Evolutionary conservation across 1,140 invertebrate genomes (phyloP).

Genomic region (Archegozetes longisetosus): DNA sequence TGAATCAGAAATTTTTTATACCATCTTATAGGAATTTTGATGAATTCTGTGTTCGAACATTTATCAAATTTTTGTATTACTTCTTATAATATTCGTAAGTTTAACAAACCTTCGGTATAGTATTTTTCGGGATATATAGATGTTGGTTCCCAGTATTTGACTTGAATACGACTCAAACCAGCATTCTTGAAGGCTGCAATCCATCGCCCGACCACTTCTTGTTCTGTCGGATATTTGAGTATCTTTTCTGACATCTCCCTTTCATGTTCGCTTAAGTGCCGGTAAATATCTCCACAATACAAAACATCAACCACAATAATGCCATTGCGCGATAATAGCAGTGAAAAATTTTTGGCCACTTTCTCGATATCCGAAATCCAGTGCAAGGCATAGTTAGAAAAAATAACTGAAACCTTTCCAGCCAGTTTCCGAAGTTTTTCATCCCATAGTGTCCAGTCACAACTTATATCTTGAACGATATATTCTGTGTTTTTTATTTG

Average conservation of each 20-base stretch:
- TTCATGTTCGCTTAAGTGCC: not conserved
- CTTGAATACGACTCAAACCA: not conserved
- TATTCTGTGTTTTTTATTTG: not conserved
- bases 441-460: not conserved
- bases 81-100: slow-evolving; percentile 2
- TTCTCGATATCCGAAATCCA: not conserved
- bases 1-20: not conserved
- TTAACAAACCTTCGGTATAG: not conserved
- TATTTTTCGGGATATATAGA: not conserved
- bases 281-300: slow-evolving; percentile 1
- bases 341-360: not conserved
- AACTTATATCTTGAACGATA: not conserved
- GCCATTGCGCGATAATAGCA: slow-evolving; percentile 1
- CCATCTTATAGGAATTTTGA: slow-evolving; percentile 11
- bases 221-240: slow-evolving; percentile 5
- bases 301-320: slow-evolving; percentile 2
- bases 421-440: not conserved
- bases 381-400: slow-evolving; percentile 10
- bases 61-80: not conserved
- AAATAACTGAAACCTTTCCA: slow-evolving; percentile 4
- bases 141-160: not conserved
- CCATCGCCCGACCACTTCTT: not conserved
- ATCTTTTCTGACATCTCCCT: not conserved
- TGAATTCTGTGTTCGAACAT: not conserved
- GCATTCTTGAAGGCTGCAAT: not conserved